Percentiles rank a stretch among this genome's conserved stretches.
These are phyloP conservation scores for Coelopa pilipes DNA, from an alignment of 2,888 invertebrate genomes.

Conservation along the genomic window DNA sequence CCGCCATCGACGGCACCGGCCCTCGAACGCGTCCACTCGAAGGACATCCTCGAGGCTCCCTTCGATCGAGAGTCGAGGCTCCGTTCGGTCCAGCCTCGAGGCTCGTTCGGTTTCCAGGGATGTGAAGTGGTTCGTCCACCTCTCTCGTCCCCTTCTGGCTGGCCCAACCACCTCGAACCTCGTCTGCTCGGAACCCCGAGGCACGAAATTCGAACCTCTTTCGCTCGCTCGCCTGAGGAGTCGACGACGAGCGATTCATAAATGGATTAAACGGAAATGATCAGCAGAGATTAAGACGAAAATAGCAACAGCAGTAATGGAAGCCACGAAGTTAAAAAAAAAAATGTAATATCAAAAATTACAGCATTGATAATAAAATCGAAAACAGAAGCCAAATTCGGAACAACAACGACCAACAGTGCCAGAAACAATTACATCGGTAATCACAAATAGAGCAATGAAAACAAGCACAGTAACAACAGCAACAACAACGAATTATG, in stretches of 20 bases:
- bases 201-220: slow-evolving; percentile 31
- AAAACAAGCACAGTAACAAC: no score
- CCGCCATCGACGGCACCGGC: no score
- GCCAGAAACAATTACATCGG: background rate
- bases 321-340: no score
- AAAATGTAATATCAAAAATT: slow-evolving; percentile 4
- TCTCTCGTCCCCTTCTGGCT: no score
- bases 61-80: no score
- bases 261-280: slow-evolving; percentile 39
- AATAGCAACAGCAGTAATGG: slow-evolving; percentile 1
- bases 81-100: no score
- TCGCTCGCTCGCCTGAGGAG: background rate
- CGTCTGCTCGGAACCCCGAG: slow-evolving; percentile 19
- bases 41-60: no score
- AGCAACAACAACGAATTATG: no score
- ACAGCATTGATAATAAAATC: background rate
- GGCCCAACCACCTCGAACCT: no score
- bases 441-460: background rate
- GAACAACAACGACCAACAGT: background rate
- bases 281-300: background rate
- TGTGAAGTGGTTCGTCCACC: no score
- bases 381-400: background rate
- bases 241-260: slow-evolving; percentile 30
- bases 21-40: no score
- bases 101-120: no score